Percentiles rank a stretch among this genome's conserved stretches.
phyloP scores from a whole-genome alignment of 2,797 vertebrate species.

The Clarias platycephalus region DNA sequence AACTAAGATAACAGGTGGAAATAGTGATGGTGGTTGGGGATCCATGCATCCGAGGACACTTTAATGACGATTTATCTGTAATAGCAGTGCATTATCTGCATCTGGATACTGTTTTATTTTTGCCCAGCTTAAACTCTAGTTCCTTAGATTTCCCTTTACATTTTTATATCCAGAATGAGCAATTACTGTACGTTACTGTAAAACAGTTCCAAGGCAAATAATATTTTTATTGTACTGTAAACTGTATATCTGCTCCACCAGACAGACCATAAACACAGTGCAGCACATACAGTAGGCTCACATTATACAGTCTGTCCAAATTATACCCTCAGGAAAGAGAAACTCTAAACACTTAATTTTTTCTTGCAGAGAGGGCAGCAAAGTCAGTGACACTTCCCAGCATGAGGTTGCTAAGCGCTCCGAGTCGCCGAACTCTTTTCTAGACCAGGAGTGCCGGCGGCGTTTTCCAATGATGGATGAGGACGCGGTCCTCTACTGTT shows the following conservation, averaged over 20 bases:
- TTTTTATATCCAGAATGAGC: not conserved
- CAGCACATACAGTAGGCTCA: not conserved
- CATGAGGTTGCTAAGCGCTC: slow-evolving; percentile 88
- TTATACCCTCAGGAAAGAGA: not conserved
- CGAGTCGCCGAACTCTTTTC: slow-evolving; percentile 96
- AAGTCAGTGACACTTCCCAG: slow-evolving; percentile 82
- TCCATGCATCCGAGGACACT: not conserved
- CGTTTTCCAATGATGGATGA: slow-evolving; percentile 92
- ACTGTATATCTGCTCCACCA: not conserved
- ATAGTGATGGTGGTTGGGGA: not conserved
- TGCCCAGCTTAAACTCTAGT: not conserved
- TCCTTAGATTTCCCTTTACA: not conserved
- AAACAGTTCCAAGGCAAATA: not conserved
- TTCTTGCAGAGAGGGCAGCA: slow-evolving; percentile 85
- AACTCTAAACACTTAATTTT: not conserved
- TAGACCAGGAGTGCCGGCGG: slow-evolving; percentile 94
- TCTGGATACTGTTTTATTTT: not conserved
- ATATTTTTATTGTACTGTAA: not conserved
- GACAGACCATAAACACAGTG: not conserved
- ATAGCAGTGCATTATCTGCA: not conserved
- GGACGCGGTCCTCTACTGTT: slow-evolving; percentile 94
- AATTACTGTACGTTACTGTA: not conserved
- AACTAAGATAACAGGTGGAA: not conserved
- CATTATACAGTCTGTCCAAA: slow-evolving; percentile 14
- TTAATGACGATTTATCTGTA: not conserved